Evolutionary conservation across 1,140 invertebrate species (phyloP).

Genomic region (Mya arenaria): DNA sequence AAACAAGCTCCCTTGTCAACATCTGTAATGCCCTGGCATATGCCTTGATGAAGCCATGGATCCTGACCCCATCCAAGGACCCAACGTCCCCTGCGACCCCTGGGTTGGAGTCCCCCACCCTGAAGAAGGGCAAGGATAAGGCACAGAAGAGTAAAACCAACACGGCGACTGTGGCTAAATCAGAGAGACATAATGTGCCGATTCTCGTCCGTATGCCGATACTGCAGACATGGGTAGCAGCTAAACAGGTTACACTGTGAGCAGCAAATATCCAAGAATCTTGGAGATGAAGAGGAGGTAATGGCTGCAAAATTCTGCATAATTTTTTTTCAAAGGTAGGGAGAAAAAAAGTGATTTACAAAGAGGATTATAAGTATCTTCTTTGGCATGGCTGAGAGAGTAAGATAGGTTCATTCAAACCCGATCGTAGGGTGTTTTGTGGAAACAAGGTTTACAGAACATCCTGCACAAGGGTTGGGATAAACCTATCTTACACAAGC

Average conservation of each 20-base stretch:
- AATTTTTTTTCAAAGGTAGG: too few species aligned
- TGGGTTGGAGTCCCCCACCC: not conserved
- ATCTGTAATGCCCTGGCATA: constrained; percentile 77
- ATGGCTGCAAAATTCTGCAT: too few species aligned
- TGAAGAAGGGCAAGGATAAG: constrained; percentile 46
- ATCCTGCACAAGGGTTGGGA: too few species aligned
- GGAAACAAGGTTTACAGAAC: too few species aligned
- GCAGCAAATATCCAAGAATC: constrained; percentile 74
- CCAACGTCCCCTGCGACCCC: constrained; percentile 29
- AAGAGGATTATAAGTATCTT: too few species aligned
- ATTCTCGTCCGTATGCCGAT: constrained; percentile 72
- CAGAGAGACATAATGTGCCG: constrained; percentile 77
- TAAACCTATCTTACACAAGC: too few species aligned
- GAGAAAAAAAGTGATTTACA: too few species aligned
- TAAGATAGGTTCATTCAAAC: too few species aligned
- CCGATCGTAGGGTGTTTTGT: too few species aligned
- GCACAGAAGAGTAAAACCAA: constrained; percentile 51
- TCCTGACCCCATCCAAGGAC: constrained; percentile 66
- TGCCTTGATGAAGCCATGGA: constrained; percentile 77
- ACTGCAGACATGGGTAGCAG: constrained; percentile 79
- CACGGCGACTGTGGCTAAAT: constrained; percentile 63
- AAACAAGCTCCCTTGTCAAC: constrained; percentile 78
- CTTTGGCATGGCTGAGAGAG: too few species aligned
- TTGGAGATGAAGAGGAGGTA: constrained; percentile 78
- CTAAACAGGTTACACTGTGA: constrained; percentile 80